phyloP scores from a whole-genome alignment of 2,113 vertebrate species.

The Harpagus bidentatus region DNA sequence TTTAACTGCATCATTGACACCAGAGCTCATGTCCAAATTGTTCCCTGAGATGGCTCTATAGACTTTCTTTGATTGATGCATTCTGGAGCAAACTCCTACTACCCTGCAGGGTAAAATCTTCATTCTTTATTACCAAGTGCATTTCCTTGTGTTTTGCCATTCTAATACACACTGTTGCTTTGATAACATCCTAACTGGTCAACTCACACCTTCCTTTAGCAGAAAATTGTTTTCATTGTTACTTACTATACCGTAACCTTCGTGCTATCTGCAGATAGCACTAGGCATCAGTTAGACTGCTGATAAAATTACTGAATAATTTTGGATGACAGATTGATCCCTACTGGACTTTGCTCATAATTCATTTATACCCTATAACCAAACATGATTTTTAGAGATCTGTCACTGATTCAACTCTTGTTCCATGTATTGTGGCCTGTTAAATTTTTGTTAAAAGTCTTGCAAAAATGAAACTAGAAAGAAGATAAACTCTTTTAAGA shows the following conservation, averaged over 20 bases:
- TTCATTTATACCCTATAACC: neutral
- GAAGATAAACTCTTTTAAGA: neutral
- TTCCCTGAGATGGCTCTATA: neutral
- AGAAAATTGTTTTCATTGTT: neutral
- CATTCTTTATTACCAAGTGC: neutral
- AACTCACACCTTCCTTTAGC: neutral
- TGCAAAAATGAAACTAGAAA: neutral
- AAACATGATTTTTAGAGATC: neutral
- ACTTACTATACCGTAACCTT: neutral
- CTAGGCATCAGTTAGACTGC: neutral
- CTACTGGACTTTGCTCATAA: neutral
- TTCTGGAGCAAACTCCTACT: neutral
- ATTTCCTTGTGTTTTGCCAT: neutral
- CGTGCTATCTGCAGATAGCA: neutral
- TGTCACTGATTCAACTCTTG: neutral
- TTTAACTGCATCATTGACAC: neutral
- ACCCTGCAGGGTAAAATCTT: neutral
- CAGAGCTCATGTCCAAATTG: neutral
- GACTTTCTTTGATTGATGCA: neutral
- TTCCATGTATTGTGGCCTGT: accelerated
- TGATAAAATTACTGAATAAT: neutral
- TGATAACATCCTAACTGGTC: neutral
- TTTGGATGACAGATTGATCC: neutral
- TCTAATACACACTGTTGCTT: neutral
- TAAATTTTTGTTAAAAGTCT: neutral